A percentile compares a stretch with the other conserved stretches of the same genome.
Conservation (phyloP, 2,797 vertebrate species). For the Darevskia mixta region DNA sequence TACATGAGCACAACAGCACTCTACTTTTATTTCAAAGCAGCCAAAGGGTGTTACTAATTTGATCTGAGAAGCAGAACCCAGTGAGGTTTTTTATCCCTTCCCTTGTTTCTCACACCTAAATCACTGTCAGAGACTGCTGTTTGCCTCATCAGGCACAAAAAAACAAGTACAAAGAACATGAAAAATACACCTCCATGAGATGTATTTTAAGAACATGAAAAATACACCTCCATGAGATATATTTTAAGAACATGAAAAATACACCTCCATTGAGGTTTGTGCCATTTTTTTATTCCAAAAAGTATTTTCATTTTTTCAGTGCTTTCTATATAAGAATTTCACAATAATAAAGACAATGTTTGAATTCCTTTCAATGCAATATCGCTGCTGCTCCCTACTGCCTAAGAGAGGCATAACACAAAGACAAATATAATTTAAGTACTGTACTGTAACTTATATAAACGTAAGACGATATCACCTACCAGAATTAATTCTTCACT, state of each 20-base stretch:
- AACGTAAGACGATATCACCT: neutral
- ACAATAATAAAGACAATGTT: neutral
- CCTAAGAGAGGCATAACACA: neutral
- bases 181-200: neutral
- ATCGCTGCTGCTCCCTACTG: conserved; percentile 69
- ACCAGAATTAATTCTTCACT: neutral
- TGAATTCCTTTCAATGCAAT: neutral
- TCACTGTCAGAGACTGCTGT: neutral
- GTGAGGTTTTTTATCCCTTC: too few relatives aligned
- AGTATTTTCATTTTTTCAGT: neutral
- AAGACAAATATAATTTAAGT: neutral
- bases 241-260: neutral
- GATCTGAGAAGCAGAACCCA: neutral
- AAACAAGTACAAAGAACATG: neutral
- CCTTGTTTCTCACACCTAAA: neutral
- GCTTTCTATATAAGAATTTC: neutral
- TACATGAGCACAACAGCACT: too few relatives aligned
- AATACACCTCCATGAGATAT: neutral
- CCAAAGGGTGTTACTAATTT: neutral
- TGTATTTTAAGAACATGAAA: neutral
- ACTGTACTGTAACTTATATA: neutral
- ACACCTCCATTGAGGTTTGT: neutral
- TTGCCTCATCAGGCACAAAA: neutral
- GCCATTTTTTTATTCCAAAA: neutral
- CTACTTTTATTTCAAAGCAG: neutral